Base-by-base conservation (phyloP, 1,140 invertebrate genomes). In the Hyles vespertilio region DNA sequence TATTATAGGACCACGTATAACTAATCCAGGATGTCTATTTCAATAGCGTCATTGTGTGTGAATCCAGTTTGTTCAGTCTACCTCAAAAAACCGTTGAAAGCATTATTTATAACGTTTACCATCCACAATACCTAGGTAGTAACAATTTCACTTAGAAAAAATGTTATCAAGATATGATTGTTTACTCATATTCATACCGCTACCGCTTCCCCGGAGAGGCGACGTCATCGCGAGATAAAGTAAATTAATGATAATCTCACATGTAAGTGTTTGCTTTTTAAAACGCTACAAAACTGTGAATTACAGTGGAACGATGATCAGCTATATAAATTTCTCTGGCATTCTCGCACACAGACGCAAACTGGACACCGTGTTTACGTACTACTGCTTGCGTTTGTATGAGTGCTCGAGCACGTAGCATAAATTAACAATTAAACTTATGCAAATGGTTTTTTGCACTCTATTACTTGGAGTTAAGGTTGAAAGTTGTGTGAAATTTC, bases 321-420 rank as follows among this genome's bases (percentile, higher is more conserved):
- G 72, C 45, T 32, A 47, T 87, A 84, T 89, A 85, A 87, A 89
- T 87, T 86, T 84, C 81, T 79, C 82, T 83, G 75, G 74, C 74
- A 77, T 81, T 81, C 81, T 67, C 84, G 81, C 81, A 84, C 84
- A 86, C 73, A 73, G 67, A 66, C 70, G 65, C 63, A 55, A 74
- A 48, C 59, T 10, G 47, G 33, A 49, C 43, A 63, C 63, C 66
- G 36, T 54, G 34, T 51, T 51, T 79, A 74, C 65, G 68, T 70
- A 81, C 75, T 72, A 71, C 67, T 60, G 60, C 55, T 46, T 62
- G 45, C 65, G 58, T 33, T 22, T 71, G 72, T 77, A 67, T 74
- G 73, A 51, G 79, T 77, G 69, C 73, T 70, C 56, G 79, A 74
- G 76, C 58, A 80, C 76, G 76, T 84, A 84, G 70, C 69, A 59